Percentiles rank a stretch among this genome's conserved stretches.
These are phyloP conservation scores for Tamandua tetradactyla DNA, from an alignment of 2,797 vertebrate genomes.

Conservation along the genomic window DNA sequence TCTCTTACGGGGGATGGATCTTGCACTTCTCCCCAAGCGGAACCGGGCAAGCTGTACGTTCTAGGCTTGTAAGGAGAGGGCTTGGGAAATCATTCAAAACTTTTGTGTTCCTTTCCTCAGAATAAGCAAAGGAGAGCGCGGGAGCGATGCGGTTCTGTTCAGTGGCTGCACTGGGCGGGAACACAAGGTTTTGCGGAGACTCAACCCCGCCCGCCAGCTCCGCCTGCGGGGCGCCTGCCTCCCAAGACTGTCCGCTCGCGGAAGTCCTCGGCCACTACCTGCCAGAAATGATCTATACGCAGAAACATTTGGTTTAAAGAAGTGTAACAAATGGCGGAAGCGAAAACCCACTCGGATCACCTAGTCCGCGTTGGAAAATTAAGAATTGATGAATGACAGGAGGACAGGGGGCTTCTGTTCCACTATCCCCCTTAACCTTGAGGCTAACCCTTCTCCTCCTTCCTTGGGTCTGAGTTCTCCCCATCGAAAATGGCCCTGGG, in stretches of 20 bases:
- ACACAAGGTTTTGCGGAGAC: too few relatives aligned
- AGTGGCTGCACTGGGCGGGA: background rate
- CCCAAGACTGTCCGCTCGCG: background rate
- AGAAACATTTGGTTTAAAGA: slow-evolving; percentile 29
- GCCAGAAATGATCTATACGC: background rate
- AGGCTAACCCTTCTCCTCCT: too few relatives aligned
- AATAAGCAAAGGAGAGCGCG: background rate
- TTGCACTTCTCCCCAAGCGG: rapidly evolving
- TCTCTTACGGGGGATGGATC: background rate
- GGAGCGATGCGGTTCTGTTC: background rate
- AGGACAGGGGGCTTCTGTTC: background rate
- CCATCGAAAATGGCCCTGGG: background rate
- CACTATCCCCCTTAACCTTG: background rate
- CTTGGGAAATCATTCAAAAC: background rate
- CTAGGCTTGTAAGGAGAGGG: background rate
- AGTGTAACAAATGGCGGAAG: background rate
- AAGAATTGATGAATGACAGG: background rate
- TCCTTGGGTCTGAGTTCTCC: background rate
- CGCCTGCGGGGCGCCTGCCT: background rate
- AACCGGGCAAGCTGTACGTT: background rate
- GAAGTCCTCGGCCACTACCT: background rate
- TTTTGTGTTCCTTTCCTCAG: background rate
- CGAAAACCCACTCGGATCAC: background rate
- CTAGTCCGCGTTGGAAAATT: background rate
- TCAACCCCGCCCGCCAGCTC: background rate